These are phyloP conservation scores for Mormyrus proboscirostris DNA, from an alignment of 2,797 vertebrate genomes.

Conservation along the genomic window DNA sequence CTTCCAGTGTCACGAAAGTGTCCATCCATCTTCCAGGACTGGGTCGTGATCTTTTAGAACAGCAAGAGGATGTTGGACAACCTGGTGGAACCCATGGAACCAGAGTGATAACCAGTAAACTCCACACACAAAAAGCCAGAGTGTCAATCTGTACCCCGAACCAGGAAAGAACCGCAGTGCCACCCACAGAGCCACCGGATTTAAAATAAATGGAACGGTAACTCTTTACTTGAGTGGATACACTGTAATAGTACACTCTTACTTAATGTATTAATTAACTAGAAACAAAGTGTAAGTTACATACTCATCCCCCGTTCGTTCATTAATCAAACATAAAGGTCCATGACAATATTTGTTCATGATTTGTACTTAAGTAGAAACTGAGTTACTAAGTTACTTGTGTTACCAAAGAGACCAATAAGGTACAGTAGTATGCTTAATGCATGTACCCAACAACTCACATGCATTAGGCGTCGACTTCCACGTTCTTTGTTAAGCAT, in stretches of 20 bases:
- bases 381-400: background rate
- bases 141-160: background rate
- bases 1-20: background rate
- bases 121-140: background rate
- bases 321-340: background rate
- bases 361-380: background rate
- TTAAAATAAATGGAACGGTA: background rate
- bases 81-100: background rate
- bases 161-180: background rate
- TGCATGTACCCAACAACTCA: background rate
- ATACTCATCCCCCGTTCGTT: background rate
- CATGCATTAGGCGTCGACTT: background rate
- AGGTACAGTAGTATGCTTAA: background rate
- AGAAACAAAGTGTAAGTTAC: background rate
- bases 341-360: background rate
- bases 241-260: background rate
- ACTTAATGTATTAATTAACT: background rate
- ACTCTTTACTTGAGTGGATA: background rate
- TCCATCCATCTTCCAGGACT: background rate
- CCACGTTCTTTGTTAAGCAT: background rate
- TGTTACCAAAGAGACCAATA: too few species aligned
- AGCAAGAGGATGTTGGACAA: background rate
- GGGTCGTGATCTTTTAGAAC: background rate
- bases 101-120: background rate
- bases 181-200: background rate